phyloP scores from a whole-genome alignment of 2,797 vertebrate genomes.

The Silurus aristotelis region DNA sequence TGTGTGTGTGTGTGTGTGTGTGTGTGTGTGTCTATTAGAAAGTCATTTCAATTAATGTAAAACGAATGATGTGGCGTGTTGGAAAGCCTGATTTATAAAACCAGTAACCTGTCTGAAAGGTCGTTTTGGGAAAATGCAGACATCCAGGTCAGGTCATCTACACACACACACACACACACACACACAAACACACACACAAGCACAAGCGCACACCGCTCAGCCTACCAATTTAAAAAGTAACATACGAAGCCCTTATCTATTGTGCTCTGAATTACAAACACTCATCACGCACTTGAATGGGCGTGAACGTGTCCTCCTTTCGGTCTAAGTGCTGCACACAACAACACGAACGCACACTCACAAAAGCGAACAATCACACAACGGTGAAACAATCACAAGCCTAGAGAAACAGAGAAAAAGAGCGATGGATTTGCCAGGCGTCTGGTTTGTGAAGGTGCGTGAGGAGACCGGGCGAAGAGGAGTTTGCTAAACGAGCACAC shows the following conservation, averaged over 20 bases:
- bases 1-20: slow-evolving; percentile 31
- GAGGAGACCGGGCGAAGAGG: slow-evolving; percentile 44
- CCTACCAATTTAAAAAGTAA: slow-evolving; percentile 8
- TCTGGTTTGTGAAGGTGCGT: slow-evolving; percentile 42
- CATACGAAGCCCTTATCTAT: slow-evolving; percentile 22
- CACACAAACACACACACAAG: not conserved
- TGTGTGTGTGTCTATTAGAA: slow-evolving; percentile 25
- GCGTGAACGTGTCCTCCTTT: not conserved
- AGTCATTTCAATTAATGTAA: slow-evolving; percentile 54
- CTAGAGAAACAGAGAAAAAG: slow-evolving; percentile 20
- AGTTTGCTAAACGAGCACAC: slow-evolving; percentile 32
- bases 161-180: slow-evolving; percentile 4
- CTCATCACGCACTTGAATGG: not conserved
- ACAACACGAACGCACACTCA: not conserved
- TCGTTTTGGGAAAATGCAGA: slow-evolving; percentile 40
- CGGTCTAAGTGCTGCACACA: slow-evolving; percentile 17
- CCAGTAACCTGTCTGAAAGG: slow-evolving; percentile 54
- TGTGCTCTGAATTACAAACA: slow-evolving; percentile 25
- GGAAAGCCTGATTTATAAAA: slow-evolving; percentile 58
- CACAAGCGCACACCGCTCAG: not conserved
- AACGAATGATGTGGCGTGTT: slow-evolving; percentile 46
- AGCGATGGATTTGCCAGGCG: slow-evolving; percentile 50
- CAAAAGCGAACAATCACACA: not conserved
- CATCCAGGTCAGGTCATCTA: slow-evolving; percentile 27
- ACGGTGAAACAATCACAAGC: slow-evolving; percentile 13